Conservation (phyloP, 1,140 invertebrate genomes). For the Maconellicoccus hirsutus region DNA sequence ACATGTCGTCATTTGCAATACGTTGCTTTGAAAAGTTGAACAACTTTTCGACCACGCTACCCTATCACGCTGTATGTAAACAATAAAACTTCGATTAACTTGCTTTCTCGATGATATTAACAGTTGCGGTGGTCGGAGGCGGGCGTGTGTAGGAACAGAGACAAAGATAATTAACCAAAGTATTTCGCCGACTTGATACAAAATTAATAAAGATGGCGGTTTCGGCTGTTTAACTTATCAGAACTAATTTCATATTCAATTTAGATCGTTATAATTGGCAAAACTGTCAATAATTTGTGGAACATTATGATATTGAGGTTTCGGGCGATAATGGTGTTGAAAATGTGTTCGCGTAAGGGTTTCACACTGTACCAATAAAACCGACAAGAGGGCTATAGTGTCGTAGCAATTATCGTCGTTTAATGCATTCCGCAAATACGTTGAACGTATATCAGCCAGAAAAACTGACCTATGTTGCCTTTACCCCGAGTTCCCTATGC, state of each 20-base stretch:
- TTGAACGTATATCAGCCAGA: too few species aligned
- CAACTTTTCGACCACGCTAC: neutral
- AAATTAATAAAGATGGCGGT: constrained; percentile 5
- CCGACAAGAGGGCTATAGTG: too few species aligned
- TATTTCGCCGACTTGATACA: neutral
- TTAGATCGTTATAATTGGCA: neutral
- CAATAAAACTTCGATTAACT: constrained; percentile 9
- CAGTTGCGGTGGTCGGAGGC: neutral
- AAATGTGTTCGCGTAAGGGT: too few species aligned
- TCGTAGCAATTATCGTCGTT: too few species aligned
- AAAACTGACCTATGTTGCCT: too few species aligned
- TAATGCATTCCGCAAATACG: too few species aligned
- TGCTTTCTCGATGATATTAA: neutral
- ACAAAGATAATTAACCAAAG: neutral
- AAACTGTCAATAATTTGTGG: too few species aligned
- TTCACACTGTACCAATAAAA: too few species aligned
- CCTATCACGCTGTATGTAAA: neutral
- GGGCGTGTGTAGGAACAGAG: neutral
- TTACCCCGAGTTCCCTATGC: too few species aligned
- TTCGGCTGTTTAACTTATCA: neutral
- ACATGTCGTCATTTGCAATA: constrained; percentile 3
- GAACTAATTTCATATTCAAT: neutral
- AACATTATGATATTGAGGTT: too few species aligned
- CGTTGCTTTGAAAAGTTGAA: constrained; percentile 3
- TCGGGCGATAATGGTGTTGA: too few species aligned